Conservation (phyloP, 2,113 vertebrate genomes). For the Rhea pennata region DNA sequence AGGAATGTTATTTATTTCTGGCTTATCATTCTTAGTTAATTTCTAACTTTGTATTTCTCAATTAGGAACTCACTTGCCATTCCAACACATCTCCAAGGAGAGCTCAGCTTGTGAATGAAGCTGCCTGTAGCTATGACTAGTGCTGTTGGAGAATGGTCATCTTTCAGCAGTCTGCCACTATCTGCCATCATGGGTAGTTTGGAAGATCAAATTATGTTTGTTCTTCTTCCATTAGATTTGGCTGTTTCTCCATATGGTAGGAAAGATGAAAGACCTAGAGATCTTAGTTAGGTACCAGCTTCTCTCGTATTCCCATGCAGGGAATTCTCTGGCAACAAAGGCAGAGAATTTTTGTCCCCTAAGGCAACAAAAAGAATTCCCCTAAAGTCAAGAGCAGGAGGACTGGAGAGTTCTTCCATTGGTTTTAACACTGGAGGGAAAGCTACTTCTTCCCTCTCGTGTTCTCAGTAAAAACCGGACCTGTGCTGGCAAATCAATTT, state of each 20-base stretch:
- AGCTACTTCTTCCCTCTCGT: neutral
- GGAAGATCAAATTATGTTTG: neutral
- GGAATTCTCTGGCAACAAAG: neutral
- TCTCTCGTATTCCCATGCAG: neutral
- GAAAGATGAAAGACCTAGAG: neutral
- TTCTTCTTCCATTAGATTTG: neutral
- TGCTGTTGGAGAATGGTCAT: neutral
- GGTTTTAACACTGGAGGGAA: neutral
- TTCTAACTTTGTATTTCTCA: neutral
- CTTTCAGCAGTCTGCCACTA: neutral
- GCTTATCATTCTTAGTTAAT: neutral
- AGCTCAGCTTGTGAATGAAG: neutral
- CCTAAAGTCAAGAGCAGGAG: neutral
- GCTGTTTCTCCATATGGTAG: neutral
- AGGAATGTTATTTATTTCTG: neutral
- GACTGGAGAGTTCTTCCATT: neutral
- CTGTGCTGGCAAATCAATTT: neutral
- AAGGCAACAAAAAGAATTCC: neutral
- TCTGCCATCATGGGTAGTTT: neutral
- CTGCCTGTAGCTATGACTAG: neutral
- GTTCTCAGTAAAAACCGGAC: neutral
- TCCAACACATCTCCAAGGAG: neutral
- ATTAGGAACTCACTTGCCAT: neutral
- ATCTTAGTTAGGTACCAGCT: neutral
- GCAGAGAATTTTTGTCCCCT: neutral